Conservation (phyloP, 1,140 invertebrate species). For the Drosophila lowei region DNA sequence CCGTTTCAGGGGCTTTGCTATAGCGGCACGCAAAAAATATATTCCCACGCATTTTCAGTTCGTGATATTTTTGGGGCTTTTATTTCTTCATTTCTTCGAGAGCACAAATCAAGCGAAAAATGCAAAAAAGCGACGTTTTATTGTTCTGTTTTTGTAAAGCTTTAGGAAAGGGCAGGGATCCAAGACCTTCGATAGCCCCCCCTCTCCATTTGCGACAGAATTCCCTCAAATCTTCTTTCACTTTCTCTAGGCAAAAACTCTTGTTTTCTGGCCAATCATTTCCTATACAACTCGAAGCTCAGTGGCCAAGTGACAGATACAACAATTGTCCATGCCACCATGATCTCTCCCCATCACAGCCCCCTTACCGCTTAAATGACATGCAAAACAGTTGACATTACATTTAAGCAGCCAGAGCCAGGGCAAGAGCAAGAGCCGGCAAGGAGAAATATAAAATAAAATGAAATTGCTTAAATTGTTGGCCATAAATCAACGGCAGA, state of each 20-base stretch:
- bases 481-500: conserved; percentile 66
- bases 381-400: conserved; percentile 79
- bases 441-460: conserved; percentile 59
- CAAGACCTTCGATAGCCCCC: neutral
- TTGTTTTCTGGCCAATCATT: conserved; percentile 47
- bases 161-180: neutral
- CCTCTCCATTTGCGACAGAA: conserved; percentile 2
- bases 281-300: conserved; percentile 45
- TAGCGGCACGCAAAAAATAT: conserved; percentile 67
- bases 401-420: conserved; percentile 45
- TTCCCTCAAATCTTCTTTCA: conserved; percentile 35
- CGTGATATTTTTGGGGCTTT: conserved; percentile 59
- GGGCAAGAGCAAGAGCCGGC: neutral
- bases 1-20: conserved; percentile 24
- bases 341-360: neutral
- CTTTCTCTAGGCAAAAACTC: conserved; percentile 45
- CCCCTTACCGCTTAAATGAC: conserved; percentile 55
- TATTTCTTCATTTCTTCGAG: conserved; percentile 37
- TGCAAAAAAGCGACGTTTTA: conserved; percentile 40
- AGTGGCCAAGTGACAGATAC: conserved; percentile 54
- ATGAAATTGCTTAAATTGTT: conserved; percentile 78
- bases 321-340: conserved; percentile 39
- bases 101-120: conserved; percentile 47
- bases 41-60: conserved; percentile 79
- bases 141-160: conserved; percentile 33